These are phyloP conservation scores for Hystrix brachyura DNA, from an alignment of 2,113 vertebrate species.

Conservation along the genomic window DNA sequence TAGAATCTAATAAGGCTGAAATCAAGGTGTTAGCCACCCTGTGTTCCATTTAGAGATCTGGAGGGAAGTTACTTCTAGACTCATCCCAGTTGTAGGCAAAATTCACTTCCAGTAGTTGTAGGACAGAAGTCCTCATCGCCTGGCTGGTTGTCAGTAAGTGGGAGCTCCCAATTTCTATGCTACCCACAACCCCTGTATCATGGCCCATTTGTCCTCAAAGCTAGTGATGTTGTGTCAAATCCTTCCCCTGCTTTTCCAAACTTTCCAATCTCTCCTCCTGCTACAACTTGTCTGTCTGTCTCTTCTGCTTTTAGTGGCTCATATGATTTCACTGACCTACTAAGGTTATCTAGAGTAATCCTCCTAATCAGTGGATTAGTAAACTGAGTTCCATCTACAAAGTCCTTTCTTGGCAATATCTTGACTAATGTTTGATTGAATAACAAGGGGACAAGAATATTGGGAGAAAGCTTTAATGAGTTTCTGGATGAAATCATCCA, in stretches of 20 bases:
- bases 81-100: background rate
- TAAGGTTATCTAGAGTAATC: background rate
- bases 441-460: background rate
- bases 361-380: background rate
- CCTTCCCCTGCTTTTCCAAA: background rate
- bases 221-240: background rate
- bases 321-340: background rate
- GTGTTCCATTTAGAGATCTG: background rate
- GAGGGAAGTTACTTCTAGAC: background rate
- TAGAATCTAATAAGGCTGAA: background rate
- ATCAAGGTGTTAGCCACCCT: background rate
- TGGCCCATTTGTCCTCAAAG: background rate
- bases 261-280: background rate
- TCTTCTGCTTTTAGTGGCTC: background rate
- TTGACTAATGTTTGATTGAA: background rate
- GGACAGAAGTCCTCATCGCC: background rate
- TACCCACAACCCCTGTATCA: background rate
- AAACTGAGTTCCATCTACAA: background rate
- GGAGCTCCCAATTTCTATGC: background rate
- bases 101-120: background rate
- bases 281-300: background rate
- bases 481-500: background rate
- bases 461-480: background rate
- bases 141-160: background rate
- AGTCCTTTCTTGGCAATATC: background rate